Evolutionary conservation across 2,113 vertebrate species (phyloP).

Genomic region (Hemichromis elongatus): DNA sequence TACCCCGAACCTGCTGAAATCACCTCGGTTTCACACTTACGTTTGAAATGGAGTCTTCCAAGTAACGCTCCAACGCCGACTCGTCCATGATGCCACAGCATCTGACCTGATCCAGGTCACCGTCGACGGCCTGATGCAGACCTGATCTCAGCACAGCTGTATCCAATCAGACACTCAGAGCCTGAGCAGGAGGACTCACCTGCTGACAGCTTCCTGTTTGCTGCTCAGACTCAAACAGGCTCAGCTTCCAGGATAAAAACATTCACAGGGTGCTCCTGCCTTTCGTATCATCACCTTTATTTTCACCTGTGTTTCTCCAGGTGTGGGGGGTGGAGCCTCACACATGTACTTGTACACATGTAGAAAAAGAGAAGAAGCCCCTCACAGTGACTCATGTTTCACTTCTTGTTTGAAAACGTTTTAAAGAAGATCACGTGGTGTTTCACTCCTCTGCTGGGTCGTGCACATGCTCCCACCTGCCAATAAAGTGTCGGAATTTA

Average conservation of each 20-base stretch:
- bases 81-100: slow-evolving; percentile 65
- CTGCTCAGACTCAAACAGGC: background rate
- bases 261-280: background rate
- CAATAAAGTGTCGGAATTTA: background rate
- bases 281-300: background rate
- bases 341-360: no score
- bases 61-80: slow-evolving; percentile 74
- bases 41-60: slow-evolving; percentile 70
- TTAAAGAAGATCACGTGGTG: background rate
- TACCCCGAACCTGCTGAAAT: background rate
- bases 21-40: slow-evolving; percentile 53
- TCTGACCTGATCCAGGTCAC: background rate
- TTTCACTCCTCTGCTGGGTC: background rate
- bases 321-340: background rate
- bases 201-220: background rate
- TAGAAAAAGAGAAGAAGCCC: background rate
- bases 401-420: background rate
- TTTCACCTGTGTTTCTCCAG: background rate
- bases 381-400: background rate
- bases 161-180: background rate
- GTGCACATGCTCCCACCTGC: background rate
- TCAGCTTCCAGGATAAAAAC: background rate
- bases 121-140: background rate
- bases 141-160: slow-evolving; percentile 33
- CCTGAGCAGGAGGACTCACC: background rate